A percentile compares a stretch with the other conserved stretches of the same genome.
Evolutionary conservation across 2,888 invertebrate genomes (phyloP).

Genomic region (Drosophila rellima): DNA sequence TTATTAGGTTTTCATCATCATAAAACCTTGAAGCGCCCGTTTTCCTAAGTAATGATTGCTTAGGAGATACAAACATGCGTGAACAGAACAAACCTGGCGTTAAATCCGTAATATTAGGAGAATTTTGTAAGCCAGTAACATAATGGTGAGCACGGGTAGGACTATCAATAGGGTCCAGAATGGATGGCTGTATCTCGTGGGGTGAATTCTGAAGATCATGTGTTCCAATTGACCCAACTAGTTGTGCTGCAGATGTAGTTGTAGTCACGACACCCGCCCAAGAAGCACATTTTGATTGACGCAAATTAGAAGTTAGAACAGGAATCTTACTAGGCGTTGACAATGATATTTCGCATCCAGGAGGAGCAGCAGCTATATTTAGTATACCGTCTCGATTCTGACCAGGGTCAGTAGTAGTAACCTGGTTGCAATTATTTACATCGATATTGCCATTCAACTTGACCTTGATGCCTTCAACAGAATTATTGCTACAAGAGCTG

Average conservation of each 20-base stretch:
- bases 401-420: background rate
- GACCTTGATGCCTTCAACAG: constrained; percentile 19
- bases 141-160: constrained; percentile 59
- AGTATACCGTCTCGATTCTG: background rate
- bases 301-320: constrained; percentile 87
- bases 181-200: constrained; percentile 14
- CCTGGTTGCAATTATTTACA: background rate
- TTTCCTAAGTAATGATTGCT: background rate
- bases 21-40: background rate
- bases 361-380: constrained; percentile 2
- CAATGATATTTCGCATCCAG: constrained; percentile 35
- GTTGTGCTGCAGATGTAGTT: constrained; percentile 12
- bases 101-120: constrained; percentile 86
- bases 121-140: constrained; percentile 77
- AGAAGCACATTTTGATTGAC: constrained; percentile 90
- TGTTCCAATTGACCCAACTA: constrained; percentile 4
- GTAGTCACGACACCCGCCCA: constrained; percentile 88
- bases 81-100: constrained; percentile 87
- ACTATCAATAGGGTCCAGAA: constrained; percentile 25
- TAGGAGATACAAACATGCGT: too few species aligned
- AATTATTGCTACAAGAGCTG: constrained; percentile 17
- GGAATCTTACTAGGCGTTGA: constrained; percentile 88
- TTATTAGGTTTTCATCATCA: background rate
- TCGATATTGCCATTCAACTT: constrained; percentile 44
- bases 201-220: constrained; percentile 22